These are phyloP conservation scores for Anas platyrhynchos DNA, from an alignment of 2,113 vertebrate species.

Conservation along the genomic window DNA sequence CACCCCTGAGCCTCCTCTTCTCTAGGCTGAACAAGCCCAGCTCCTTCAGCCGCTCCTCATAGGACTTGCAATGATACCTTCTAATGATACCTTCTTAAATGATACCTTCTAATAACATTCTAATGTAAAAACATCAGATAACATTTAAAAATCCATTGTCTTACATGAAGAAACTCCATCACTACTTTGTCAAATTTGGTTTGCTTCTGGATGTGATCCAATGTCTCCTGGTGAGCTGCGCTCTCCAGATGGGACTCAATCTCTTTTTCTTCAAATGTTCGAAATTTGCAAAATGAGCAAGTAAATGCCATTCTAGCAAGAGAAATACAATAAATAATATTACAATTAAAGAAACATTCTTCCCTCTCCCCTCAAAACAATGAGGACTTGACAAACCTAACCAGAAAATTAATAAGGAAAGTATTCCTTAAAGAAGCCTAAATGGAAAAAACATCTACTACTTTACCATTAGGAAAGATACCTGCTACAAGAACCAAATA, in stretches of 20 bases:
- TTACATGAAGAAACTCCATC: slow-evolving; percentile 89
- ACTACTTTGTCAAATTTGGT: slow-evolving; percentile 89
- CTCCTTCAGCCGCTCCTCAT: no score
- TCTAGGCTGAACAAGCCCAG: no score
- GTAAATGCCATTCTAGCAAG: slow-evolving; percentile 84
- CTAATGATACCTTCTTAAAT: not conserved
- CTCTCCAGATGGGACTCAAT: slow-evolving; percentile 88
- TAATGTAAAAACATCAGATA: not conserved
- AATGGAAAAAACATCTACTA: not conserved
- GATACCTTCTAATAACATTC: not conserved
- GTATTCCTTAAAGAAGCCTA: not conserved
- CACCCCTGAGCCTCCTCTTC: no score
- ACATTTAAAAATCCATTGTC: not conserved
- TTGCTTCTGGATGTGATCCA: slow-evolving; percentile 89
- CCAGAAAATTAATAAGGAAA: not conserved
- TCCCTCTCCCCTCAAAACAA: not conserved
- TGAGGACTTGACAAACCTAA: not conserved
- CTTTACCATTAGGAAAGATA: not conserved
- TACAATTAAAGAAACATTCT: not conserved
- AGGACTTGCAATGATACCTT: no score
- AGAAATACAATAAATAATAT: not conserved
- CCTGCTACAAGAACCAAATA: not conserved
- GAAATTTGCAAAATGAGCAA: slow-evolving; percentile 90
- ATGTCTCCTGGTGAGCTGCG: slow-evolving; percentile 83
- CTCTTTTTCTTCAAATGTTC: slow-evolving; percentile 88